phyloP scores from a whole-genome alignment of 2,888 invertebrate species.

The Hoplodrina blanda region DNA sequence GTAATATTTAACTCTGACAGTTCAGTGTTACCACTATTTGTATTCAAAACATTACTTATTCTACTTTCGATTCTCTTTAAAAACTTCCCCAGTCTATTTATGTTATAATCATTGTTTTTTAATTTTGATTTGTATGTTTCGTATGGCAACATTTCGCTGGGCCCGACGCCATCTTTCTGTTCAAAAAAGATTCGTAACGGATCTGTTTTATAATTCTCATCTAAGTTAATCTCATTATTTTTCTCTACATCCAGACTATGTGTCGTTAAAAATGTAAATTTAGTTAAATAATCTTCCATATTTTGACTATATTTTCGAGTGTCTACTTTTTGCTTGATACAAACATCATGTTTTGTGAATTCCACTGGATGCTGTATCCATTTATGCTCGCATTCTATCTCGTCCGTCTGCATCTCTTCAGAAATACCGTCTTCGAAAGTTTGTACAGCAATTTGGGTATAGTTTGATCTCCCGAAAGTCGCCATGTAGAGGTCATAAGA shows the following conservation, averaged over 20 bases:
- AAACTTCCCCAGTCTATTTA: constrained; percentile 76
- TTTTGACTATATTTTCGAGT: constrained; percentile 66
- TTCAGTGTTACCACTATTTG: constrained; percentile 73
- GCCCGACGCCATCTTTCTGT: constrained; percentile 84
- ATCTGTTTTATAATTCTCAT: constrained; percentile 76
- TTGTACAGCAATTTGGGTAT: constrained; percentile 82
- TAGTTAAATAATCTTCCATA: constrained; percentile 75
- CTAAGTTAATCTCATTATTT: constrained; percentile 60
- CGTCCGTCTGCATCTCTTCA: constrained; percentile 84
- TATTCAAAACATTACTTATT: constrained; percentile 76
- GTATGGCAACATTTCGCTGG: constrained; percentile 78
- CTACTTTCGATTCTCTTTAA: constrained; percentile 79
- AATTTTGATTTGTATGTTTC: constrained; percentile 78
- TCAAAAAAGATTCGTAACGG: constrained; percentile 83
- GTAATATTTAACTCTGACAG: constrained; percentile 71
- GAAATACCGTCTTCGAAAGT: constrained; percentile 86
- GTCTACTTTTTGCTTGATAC: constrained; percentile 60
- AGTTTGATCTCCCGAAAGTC: constrained; percentile 84
- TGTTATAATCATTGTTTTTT: constrained; percentile 74
- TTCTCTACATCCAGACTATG: constrained; percentile 54
- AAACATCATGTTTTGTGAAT: constrained; percentile 79
- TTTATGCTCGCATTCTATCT: constrained; percentile 73
- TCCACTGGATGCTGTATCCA: constrained; percentile 87
- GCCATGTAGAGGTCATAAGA: constrained; percentile 87
- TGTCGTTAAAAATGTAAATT: constrained; percentile 75